Conservation (phyloP, 2,797 vertebrate species). For the Vespertilio murinus region DNA sequence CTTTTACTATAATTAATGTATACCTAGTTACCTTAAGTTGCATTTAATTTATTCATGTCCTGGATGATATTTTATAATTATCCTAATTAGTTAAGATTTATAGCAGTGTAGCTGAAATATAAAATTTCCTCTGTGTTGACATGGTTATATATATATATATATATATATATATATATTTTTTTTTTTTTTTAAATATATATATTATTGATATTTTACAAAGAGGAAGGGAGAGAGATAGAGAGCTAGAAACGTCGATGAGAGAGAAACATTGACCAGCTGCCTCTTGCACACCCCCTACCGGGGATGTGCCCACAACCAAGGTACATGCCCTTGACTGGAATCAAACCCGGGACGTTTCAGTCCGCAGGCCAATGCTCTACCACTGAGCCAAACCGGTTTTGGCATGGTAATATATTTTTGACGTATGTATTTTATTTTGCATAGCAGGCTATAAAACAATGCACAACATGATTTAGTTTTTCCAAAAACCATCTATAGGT, state of each 20-base stretch:
- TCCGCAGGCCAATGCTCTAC: no score
- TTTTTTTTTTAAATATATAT: no score
- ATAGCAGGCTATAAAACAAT: constrained; percentile 5
- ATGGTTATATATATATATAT: not conserved
- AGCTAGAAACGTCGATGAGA: no score
- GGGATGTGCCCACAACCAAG: no score
- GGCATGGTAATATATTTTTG: constrained; percentile 1
- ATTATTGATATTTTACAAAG: no score
- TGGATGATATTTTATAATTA: constrained; percentile 28
- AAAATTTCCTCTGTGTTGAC: not conserved
- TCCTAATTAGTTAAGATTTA: not conserved
- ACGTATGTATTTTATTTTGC: constrained; percentile 28
- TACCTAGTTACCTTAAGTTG: not conserved
- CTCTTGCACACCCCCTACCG: no score
- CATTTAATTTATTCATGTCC: not conserved
- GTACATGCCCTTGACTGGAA: no score
- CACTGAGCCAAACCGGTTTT: no score
- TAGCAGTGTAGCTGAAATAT: not conserved
- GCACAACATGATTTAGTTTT: not conserved
- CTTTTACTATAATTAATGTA: not conserved
- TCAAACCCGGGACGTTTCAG: no score
- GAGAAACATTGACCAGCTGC: no score
- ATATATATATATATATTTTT: no score
- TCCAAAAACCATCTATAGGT: not conserved
- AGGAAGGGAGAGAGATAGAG: no score